Base-by-base conservation (phyloP, 2,113 vertebrate genomes). In the Tetraodon nigroviridis region DNA sequence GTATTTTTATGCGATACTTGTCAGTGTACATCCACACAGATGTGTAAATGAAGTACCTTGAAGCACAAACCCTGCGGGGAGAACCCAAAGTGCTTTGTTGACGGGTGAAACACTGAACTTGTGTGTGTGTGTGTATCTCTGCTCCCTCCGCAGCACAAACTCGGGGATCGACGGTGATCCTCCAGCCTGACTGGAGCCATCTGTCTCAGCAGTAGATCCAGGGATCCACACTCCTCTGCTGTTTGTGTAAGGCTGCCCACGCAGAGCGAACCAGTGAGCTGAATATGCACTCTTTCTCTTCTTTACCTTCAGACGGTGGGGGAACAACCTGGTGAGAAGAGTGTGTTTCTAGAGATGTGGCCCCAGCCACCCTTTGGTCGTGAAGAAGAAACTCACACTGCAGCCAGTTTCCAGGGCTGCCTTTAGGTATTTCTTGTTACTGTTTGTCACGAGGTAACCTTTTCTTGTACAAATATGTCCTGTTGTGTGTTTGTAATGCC, bases 381-480 rank as follows among this genome's bases (percentile, higher is more conserved):
- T 29, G 66, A 42, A 32, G 44, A 67, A 24, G 18, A 2, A 19
- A 21, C 16, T 67, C 56, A 64, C 75, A 71, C 56, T 51, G 53
- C 17, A 67, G 59, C 52, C 45, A 15, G 67, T 84, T 78, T 71
- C 73, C 75, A 59, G 29, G 77, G 66, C 59, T 29, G 62, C 73
- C 58, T 41, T 21, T 37, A 61, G 67, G 67, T 71, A 80, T 83
- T 81, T 71, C 64, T 67, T 58, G 63, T 78, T 66, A 71, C 48
- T 14, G 15, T 76, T 64, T 70, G 41, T 54, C 51, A 41, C 69
- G 8, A 54, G 46, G 27, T 20, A 58, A 63, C 63, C 55, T 71
- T 61, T 69, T 56, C 55, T 61, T 76, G 53, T 29, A 62, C 50
- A 75, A 78, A 76, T 62, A 71, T 62, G 51, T 71, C 55, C 54